A percentile compares a stretch with the other conserved stretches of the same genome.
These are phyloP conservation scores for Trissoscelio sp. DNA, from an alignment of 2,888 invertebrate species.

Conservation along the genomic window DNA sequence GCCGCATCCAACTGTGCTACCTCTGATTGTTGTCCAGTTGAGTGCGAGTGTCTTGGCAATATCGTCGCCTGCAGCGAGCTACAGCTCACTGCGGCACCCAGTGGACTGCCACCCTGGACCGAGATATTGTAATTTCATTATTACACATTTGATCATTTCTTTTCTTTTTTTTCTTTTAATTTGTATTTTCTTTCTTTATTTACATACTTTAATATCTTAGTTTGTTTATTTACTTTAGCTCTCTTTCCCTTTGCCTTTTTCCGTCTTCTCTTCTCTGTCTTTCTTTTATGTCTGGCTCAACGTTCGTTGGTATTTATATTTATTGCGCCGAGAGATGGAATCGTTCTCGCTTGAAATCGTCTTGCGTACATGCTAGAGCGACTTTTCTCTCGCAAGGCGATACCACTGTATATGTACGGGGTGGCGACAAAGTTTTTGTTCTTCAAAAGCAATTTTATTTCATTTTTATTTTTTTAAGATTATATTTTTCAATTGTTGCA, in stretches of 20 bases:
- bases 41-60: slow-evolving; percentile 81
- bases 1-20: slow-evolving; percentile 43
- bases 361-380: slow-evolving; percentile 55
- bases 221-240: background rate
- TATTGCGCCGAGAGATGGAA: slow-evolving; percentile 63
- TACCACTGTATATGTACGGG: slow-evolving; percentile 48
- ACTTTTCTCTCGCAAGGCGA: slow-evolving; percentile 57
- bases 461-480: too few species aligned
- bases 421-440: slow-evolving; percentile 31
- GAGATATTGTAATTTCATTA: slow-evolving; percentile 78
- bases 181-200: background rate
- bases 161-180: background rate
- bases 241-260: slow-evolving; percentile 25
- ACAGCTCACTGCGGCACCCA: slow-evolving; percentile 79
- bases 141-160: background rate
- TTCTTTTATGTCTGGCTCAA: slow-evolving; percentile 56
- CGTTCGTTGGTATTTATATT: slow-evolving; percentile 64
- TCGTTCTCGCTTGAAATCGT: slow-evolving; percentile 60
- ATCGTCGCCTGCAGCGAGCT: slow-evolving; percentile 79
- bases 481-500: too few species aligned
- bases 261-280: slow-evolving; percentile 21
- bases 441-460: too few species aligned
- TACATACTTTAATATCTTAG: too few species aligned
- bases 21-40: slow-evolving; percentile 78
- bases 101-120: slow-evolving; percentile 81